phyloP scores from a whole-genome alignment of 2,797 vertebrate species.

The Galaxias olidus region DNA sequence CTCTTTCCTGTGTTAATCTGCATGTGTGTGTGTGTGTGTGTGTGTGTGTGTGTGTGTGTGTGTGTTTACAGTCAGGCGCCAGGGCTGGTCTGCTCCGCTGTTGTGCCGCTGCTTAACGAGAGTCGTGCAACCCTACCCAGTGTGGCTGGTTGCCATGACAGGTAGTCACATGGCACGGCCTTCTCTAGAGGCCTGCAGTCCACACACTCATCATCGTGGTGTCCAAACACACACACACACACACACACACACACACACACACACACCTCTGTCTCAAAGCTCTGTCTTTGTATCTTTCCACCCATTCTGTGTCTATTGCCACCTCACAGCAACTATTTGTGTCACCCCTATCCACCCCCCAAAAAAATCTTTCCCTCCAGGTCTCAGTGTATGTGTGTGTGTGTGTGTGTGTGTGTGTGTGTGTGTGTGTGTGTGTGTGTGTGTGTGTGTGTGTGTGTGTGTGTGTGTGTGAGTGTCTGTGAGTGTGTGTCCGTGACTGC shows the following conservation, averaged over 20 bases:
- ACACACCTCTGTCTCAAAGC: neutral
- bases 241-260: conserved; percentile 12
- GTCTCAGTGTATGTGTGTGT: conserved; percentile 21
- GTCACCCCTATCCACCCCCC: conserved; percentile 18
- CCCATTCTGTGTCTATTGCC: conserved; percentile 5
- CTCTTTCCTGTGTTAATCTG: conserved; percentile 13
- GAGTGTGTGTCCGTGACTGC: neutral
- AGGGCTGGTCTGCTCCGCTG: conserved; percentile 44
- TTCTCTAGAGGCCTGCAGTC: conserved; percentile 64
- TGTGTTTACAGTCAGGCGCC: conserved; percentile 50
- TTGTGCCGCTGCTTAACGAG: conserved; percentile 52
- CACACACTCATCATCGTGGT: conserved; percentile 46
- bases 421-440: no score
- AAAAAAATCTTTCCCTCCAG: conserved; percentile 32
- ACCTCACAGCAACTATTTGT: conserved; percentile 36
- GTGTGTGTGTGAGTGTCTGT: conserved; percentile 13
- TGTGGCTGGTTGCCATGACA: conserved; percentile 75
- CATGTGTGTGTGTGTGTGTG: conserved; percentile 20
- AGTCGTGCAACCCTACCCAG: conserved; percentile 56
- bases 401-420: no score
- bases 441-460: no score
- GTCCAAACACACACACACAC: conserved; percentile 23
- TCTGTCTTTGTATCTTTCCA: neutral
- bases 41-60: conserved; percentile 27
- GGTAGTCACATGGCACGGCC: conserved; percentile 66